Evolutionary conservation across 2,113 vertebrate species (phyloP).

Genomic region (Osmerus mordax): DNA sequence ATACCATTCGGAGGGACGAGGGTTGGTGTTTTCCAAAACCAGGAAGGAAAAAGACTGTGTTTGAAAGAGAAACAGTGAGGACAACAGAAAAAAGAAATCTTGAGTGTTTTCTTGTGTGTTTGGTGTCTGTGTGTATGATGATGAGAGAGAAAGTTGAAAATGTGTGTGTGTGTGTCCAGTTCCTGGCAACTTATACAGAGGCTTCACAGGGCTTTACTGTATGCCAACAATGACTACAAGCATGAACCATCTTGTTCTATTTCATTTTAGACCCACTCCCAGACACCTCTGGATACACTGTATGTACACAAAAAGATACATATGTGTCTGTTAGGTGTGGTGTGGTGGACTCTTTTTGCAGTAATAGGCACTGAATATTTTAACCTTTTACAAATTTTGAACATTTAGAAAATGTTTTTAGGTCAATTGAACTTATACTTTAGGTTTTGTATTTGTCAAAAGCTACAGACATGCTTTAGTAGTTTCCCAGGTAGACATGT

Average conservation of each 20-base stretch:
- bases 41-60: neutral
- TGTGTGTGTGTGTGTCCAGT: neutral
- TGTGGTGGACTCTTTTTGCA: too few species aligned
- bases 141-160: conserved; percentile 9
- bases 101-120: neutral
- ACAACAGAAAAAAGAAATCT: neutral
- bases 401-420: too few species aligned
- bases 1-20: conserved; percentile 16
- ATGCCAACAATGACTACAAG: conserved; percentile 13
- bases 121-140: neutral
- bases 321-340: neutral
- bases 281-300: conserved; percentile 27
- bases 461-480: too few species aligned
- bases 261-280: neutral
- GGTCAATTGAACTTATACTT: too few species aligned
- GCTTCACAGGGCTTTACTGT: neutral
- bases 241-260: conserved; percentile 21
- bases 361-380: too few species aligned
- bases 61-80: too few species aligned
- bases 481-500: too few species aligned
- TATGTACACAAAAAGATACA: conserved; percentile 27
- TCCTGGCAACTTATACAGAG: neutral
- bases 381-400: too few species aligned
- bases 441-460: too few species aligned
- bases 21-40: conserved; percentile 9